These are phyloP conservation scores for Rhincodon typus DNA, from an alignment of 2,797 vertebrate genomes.

Conservation along the genomic window DNA sequence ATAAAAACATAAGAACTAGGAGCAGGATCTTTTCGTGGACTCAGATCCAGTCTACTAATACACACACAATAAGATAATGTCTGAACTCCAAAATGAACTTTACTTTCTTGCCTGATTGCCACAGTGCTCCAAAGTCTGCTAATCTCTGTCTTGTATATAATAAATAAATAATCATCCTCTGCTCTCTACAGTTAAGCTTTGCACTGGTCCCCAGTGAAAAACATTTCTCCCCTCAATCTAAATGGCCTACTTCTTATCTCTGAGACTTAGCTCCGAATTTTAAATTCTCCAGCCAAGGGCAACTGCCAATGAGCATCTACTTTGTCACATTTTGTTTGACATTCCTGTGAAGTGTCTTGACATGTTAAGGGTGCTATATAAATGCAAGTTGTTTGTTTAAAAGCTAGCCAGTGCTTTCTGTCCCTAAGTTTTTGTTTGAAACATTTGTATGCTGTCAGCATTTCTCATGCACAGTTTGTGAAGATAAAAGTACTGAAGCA, in stretches of 20 bases:
- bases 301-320: not conserved
- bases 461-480: not conserved
- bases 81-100: not conserved
- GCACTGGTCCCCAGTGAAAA: not conserved
- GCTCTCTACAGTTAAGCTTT: not conserved
- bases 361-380: not conserved
- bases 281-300: not conserved
- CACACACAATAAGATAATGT: not conserved
- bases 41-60: not conserved
- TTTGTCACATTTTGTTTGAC: not conserved
- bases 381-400: not conserved
- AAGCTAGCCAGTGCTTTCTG: not conserved
- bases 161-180: not conserved
- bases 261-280: not conserved
- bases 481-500: not conserved
- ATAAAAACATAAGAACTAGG: not conserved
- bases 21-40: no score
- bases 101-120: not conserved
- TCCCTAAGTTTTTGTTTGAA: not conserved
- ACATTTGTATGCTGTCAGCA: not conserved
- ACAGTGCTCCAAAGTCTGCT: not conserved
- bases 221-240: not conserved
- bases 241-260: not conserved
- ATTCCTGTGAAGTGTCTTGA: not conserved
- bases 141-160: not conserved